Base-by-base conservation (phyloP, 2,797 vertebrate species). In the Gobionotothen gibberifrons region DNA sequence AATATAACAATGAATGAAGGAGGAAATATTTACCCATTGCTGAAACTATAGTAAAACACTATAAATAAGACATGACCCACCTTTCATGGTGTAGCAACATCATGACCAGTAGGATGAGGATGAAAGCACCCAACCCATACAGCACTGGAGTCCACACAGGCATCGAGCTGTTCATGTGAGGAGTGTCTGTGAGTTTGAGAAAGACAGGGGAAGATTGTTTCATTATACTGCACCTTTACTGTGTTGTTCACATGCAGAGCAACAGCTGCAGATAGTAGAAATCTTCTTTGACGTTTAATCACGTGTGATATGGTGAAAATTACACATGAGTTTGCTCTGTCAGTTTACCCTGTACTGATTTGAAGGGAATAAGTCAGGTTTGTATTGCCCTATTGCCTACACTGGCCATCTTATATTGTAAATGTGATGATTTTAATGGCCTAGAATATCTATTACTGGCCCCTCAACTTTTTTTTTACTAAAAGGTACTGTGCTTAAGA, bases 1-100 rank as follows among this genome's bases (percentile, higher is more conserved):
- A 19, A 36, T 5, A 44, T n/a, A 0, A 7, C 21, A n/a, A 44
- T n/a, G 0, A 16, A 47, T 14, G 13, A 46, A 19, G 2, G 7
- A 48, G 56, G 42, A 47, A 16, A 65, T 39, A 40, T 5, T 11
- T 14, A 2, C 2, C 19, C n/a, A 17, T 36, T 63, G 46, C 22
- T 58, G 14, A 21, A 36, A 42, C 17, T 44, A 26, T 26, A 26
- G 26, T 26, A 26, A 26, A 26, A 26, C 26, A 26, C 26, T 26
- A 5, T 26, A 26, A 26, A 26, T 26, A 26, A 26, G 1, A 26
- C 26, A 26, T 26, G 17, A 64, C 91, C 46, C 53, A 95, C 95
- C 95, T 93, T 69, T 95, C 94, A 61, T 83, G 29, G 36, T 90
- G 82, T 71, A 94, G 61, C 48, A 94, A 43, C 58, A 93, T 58